Conservation (phyloP, 2,797 vertebrate genomes). For the Leucoraja ocellata region DNA sequence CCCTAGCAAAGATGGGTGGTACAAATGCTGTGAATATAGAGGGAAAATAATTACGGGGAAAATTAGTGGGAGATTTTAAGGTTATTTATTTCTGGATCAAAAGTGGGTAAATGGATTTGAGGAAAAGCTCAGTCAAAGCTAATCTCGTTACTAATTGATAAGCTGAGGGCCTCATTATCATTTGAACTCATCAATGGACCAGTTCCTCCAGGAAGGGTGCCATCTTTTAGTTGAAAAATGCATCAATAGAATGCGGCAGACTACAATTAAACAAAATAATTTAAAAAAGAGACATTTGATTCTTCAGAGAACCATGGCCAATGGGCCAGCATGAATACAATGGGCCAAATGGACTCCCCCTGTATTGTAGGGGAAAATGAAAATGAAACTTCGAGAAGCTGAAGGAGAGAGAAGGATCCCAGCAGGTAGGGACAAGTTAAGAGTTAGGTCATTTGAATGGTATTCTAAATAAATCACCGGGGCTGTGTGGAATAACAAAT, state of each 20-base stretch:
- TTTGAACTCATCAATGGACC: neutral
- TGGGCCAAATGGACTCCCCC: too few relatives aligned
- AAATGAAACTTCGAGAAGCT: neutral
- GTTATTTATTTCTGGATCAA: neutral
- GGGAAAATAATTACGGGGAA: too few relatives aligned
- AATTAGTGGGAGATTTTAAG: neutral
- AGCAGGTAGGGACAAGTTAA: neutral
- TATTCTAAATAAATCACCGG: neutral
- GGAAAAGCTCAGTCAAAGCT: neutral
- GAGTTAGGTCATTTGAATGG: neutral
- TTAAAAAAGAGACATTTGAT: neutral
- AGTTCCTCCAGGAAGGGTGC: neutral
- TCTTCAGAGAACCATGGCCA: neutral
- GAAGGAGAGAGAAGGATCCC: neutral
- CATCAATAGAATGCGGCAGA: neutral
- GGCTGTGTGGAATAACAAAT: neutral
- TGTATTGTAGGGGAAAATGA: too few relatives aligned
- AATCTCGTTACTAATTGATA: neutral
- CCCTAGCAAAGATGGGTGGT: too few relatives aligned
- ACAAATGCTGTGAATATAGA: too few relatives aligned
- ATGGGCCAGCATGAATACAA: too few relatives aligned
- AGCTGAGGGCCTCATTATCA: neutral
- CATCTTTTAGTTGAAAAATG: neutral
- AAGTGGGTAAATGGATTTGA: neutral
- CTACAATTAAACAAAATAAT: neutral